A percentile compares a stretch with the other conserved stretches of the same genome.
These are phyloP conservation scores for Drosophila dunni DNA, from an alignment of 1,140 invertebrate genomes.

Conservation along the genomic window DNA sequence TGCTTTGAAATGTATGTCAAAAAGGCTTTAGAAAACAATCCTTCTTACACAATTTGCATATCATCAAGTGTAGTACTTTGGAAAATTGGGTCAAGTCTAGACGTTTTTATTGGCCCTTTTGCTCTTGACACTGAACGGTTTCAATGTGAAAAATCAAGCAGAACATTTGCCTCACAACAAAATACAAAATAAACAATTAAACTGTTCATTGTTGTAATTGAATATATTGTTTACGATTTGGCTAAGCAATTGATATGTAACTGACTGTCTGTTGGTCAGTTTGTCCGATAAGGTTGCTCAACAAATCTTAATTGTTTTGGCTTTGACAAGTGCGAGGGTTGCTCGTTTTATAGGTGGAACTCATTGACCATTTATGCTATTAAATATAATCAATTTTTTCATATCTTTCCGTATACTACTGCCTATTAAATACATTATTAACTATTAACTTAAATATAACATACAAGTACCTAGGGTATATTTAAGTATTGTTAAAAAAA, in stretches of 20 bases:
- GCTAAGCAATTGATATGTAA: slow-evolving; percentile 51
- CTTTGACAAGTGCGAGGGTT: slow-evolving; percentile 33
- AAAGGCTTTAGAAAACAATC: slow-evolving; percentile 42
- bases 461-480: background rate
- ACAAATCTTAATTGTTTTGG: slow-evolving; percentile 41
- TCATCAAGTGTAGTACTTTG: slow-evolving; percentile 10
- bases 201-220: slow-evolving; percentile 36
- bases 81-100: slow-evolving; percentile 68
- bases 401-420: too few relatives aligned
- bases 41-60: slow-evolving; percentile 46
- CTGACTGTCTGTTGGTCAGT: slow-evolving; percentile 21
- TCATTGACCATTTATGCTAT: background rate
- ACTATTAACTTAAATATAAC: background rate
- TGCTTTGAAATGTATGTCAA: slow-evolving; percentile 43
- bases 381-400: too few relatives aligned
- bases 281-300: slow-evolving; percentile 33
- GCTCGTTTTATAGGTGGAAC: background rate
- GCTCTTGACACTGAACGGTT: slow-evolving; percentile 57
- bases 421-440: too few relatives aligned
- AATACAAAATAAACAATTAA: slow-evolving; percentile 10
- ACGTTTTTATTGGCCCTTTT: slow-evolving; percentile 14
- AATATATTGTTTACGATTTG: slow-evolving; percentile 43
- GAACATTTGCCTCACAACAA: slow-evolving; percentile 46
- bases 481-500: background rate
- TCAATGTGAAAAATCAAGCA: slow-evolving; percentile 20